Percentiles rank a stretch among this genome's conserved stretches.
phyloP scores from a whole-genome alignment of 2,888 invertebrate genomes.

The Ptilodon capucinus region DNA sequence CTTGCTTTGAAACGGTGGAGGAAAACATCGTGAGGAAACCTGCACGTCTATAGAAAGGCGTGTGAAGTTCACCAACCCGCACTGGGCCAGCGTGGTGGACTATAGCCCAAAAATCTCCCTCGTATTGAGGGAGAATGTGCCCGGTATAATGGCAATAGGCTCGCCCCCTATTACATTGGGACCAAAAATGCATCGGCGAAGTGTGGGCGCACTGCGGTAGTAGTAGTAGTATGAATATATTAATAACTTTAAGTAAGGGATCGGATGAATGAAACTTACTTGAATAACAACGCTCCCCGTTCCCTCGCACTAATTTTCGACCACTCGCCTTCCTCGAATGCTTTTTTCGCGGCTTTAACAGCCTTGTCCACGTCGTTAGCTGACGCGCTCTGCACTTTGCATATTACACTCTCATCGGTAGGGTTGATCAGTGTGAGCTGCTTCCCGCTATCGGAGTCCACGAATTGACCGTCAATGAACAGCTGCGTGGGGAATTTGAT shows the following conservation, averaged over 20 bases:
- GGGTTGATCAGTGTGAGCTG: constrained; percentile 90
- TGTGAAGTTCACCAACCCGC: too few relatives aligned
- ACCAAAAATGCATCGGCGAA: too few relatives aligned
- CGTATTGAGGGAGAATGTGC: too few relatives aligned
- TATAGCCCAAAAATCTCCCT: too few relatives aligned
- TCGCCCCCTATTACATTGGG: too few relatives aligned
- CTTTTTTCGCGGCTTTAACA: constrained; percentile 92
- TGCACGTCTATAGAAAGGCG: too few relatives aligned
- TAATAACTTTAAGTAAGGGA: not conserved
- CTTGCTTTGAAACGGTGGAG: too few relatives aligned
- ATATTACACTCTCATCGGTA: constrained; percentile 90
- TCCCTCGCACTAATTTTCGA: constrained; percentile 96
- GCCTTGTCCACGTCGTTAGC: constrained; percentile 93
- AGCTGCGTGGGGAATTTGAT: constrained; percentile 94
- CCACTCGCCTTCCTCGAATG: constrained; percentile 96
- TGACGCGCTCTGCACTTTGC: constrained; percentile 88
- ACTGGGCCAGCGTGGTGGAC: too few relatives aligned
- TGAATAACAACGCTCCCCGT: constrained; percentile 91
- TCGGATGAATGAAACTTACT: constrained; percentile 71
- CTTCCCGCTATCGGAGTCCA: constrained; percentile 87
- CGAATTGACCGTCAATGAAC: constrained; percentile 95
- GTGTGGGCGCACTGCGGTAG: too few relatives aligned
- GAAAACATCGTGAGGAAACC: too few relatives aligned
- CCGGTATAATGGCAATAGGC: too few relatives aligned
- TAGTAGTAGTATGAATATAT: not conserved